These are phyloP conservation scores for Seira ritae DNA, from an alignment of 2,888 invertebrate genomes.

Conservation along the genomic window DNA sequence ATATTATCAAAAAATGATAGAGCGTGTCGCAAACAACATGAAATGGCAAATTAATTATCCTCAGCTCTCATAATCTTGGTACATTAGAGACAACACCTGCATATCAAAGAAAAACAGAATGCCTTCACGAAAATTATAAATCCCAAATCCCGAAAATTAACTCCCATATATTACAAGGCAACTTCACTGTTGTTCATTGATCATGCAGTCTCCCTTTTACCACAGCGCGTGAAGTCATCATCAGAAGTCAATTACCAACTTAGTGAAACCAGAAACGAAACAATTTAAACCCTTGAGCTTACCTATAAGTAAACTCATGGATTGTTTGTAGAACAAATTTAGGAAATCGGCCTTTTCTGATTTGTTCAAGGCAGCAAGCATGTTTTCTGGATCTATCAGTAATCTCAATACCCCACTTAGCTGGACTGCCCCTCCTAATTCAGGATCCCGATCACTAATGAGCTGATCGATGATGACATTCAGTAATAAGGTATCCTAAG, in stretches of 20 bases:
- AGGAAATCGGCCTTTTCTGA: constrained; percentile 99
- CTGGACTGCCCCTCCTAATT: constrained; percentile 97
- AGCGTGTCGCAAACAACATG: no score
- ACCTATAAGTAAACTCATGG: constrained; percentile 96
- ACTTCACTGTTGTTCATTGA: constrained; percentile 48
- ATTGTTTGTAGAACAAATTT: constrained; percentile 98
- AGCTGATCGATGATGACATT: constrained; percentile 99
- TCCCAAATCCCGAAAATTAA: constrained; percentile 7
- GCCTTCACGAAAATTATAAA: constrained; percentile 4
- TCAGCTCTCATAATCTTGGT: constrained; percentile 74
- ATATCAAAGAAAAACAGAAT: constrained; percentile 51
- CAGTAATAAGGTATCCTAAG: constrained; percentile 86
- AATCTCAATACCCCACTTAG: constrained; percentile 95
- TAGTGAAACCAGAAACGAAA: background rate
- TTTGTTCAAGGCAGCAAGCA: constrained; percentile 94
- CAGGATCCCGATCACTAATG: constrained; percentile 97
- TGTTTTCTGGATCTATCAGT: constrained; percentile 97
- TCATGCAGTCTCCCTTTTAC: constrained; percentile 66
- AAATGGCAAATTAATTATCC: constrained; percentile 43
- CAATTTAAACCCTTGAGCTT: constrained; percentile 74
- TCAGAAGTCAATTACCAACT: constrained; percentile 27
- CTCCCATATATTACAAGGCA: constrained; percentile 20
- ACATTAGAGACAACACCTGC: constrained; percentile 70
- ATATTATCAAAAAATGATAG: no score
- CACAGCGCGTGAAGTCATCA: constrained; percentile 70